phyloP scores from a whole-genome alignment of 2,113 vertebrate genomes.

The Ceuthmochares aereus region DNA sequence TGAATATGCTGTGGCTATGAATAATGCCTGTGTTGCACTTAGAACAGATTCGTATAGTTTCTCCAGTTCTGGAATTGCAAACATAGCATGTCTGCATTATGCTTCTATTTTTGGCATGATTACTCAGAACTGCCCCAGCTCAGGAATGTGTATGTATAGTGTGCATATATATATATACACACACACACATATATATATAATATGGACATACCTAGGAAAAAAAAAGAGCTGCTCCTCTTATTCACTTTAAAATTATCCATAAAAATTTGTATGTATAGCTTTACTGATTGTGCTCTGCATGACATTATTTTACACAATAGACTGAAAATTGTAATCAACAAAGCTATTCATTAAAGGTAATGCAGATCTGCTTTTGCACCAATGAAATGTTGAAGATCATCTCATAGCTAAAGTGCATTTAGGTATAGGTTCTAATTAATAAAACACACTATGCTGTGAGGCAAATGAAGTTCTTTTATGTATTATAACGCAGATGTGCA shows the following conservation, averaged over 20 bases:
- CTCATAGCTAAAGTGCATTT: background rate
- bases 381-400: background rate
- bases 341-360: background rate
- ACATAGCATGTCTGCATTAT: background rate
- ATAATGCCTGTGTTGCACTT: background rate
- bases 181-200: background rate
- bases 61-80: background rate
- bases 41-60: background rate
- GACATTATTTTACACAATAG: background rate
- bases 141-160: background rate
- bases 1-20: background rate
- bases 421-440: background rate
- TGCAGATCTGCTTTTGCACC: background rate
- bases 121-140: background rate
- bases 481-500: background rate
- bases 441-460: background rate
- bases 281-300: background rate
- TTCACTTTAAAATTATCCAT: background rate
- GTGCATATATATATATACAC: background rate
- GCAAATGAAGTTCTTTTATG: background rate
- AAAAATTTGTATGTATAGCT: background rate
- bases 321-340: background rate
- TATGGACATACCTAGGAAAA: background rate
- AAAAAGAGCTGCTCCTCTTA: background rate
- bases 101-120: background rate